Percentiles rank a stretch among this genome's conserved stretches.
phyloP scores from a whole-genome alignment of 2,888 invertebrate species.

The Gryllus longicercus region DNA sequence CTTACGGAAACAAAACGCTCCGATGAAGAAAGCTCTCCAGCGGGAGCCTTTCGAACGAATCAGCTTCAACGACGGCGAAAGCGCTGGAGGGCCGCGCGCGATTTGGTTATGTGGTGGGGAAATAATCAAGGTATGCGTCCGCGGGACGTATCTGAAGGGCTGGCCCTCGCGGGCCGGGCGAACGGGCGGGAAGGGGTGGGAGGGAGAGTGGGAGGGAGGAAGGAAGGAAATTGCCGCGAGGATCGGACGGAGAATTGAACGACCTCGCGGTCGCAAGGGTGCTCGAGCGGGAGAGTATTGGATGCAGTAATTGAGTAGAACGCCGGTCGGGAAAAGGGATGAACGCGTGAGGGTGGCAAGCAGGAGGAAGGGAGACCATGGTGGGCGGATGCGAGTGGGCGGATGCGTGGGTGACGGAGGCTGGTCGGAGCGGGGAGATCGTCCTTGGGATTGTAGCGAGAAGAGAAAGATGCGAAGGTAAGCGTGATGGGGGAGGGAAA shows the following conservation, averaged over 20 bases:
- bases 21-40: no score
- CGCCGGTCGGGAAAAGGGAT: neutral
- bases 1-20: no score
- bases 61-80: no score
- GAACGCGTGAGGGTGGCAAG: neutral
- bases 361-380: neutral
- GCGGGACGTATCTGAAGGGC: no score
- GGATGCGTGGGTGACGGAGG: no score
- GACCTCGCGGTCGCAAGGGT: neutral
- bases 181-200: neutral
- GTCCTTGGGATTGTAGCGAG: no score
- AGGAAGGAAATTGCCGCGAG: neutral
- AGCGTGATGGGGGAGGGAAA: no score
- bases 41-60: no score
- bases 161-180: neutral
- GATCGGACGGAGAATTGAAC: neutral
- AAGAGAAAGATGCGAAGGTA: no score
- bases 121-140: slow-evolving; percentile 6
- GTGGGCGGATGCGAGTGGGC: no score
- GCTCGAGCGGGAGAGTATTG: neutral
- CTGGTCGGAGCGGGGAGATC: no score
- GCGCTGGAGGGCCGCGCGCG: no score
- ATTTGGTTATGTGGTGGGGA: neutral
- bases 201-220: neutral
- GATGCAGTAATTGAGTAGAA: slow-evolving; percentile 5